Conservation (phyloP, 2,113 vertebrate species). For the Hemichromis elongatus region DNA sequence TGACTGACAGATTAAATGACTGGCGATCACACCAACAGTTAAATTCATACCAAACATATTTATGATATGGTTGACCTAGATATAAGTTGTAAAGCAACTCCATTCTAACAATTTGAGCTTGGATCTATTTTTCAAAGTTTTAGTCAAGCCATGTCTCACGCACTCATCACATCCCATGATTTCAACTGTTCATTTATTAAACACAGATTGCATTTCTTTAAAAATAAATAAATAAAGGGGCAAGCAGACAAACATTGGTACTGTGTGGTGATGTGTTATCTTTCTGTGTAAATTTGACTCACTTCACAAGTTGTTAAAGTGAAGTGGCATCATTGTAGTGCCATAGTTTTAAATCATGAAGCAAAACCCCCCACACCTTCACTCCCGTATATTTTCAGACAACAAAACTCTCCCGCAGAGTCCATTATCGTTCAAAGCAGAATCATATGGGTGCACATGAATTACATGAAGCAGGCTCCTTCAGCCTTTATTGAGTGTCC, state of each 20-base stretch:
- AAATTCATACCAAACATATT: neutral
- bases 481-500: conserved; percentile 44
- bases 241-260: neutral
- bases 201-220: neutral
- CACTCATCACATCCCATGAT: neutral
- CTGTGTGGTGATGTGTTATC: neutral
- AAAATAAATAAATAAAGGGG: neutral
- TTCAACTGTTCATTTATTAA: neutral
- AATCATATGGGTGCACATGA: conserved; percentile 16
- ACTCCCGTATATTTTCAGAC: neutral
- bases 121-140: neutral
- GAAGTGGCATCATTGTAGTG: neutral
- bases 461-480: conserved; percentile 28
- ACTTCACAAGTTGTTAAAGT: neutral
- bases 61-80: neutral
- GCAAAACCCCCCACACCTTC: neutral
- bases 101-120: neutral
- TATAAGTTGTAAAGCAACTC: neutral
- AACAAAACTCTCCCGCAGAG: neutral
- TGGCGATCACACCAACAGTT: conserved; percentile 1
- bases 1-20: conserved; percentile 45
- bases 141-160: neutral
- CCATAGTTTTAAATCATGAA: neutral
- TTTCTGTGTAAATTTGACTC: neutral
- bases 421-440: neutral